Evolutionary conservation across 2,113 vertebrate genomes (phyloP), one percentile per base, ranked within the genome.

Genomic region (Sylvietta virens): DNA sequence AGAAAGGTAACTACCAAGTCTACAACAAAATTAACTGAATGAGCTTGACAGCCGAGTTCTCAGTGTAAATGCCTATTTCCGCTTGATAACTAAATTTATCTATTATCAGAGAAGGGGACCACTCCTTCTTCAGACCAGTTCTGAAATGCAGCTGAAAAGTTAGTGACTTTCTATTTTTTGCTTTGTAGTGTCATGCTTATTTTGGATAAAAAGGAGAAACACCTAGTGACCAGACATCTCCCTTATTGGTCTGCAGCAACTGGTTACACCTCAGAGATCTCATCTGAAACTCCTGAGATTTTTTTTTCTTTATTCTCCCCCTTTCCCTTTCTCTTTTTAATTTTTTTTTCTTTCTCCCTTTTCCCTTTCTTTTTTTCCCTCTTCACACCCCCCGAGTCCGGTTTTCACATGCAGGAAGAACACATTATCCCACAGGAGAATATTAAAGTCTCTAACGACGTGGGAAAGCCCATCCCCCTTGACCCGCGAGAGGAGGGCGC

Each of bases 281-380:
- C 2, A 40, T 6, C 48, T 56, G 44, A 79, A 79, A 56, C 3
- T 39, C 21, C 18, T 13, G 35, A 42, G 8, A 1, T 31, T 7
- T 28, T 37, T 13, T 20, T 19, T 18, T 28, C 7, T 39, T 61
- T 44, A 21, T 15, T 33, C 3, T 21, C 0, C 3, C 2, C 2
- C 1, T 1, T 77, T 7, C 7, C 1, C 1, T 50, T 37, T 48
- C 71, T 21, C 0, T 11, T 33, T 10, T 4, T 1, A 2, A 4
- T 1, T 1, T 5, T 6, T 5, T 6, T 47, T 65, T 69, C 17
- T 33, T 23, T 54, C 14, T 47, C 16, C 5, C 3, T 50, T 51
- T 33, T 10, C 5, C 3, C 13, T 18, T 64, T 21, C 3, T 20
- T 12, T 35, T 10, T 66, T 23, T 28, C 17, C 20, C 13, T 37